Percentiles rank a stretch among this genome's conserved stretches.
Evolutionary conservation across 2,888 invertebrate species (phyloP).

Genomic region (Cheilosia impressa): DNA sequence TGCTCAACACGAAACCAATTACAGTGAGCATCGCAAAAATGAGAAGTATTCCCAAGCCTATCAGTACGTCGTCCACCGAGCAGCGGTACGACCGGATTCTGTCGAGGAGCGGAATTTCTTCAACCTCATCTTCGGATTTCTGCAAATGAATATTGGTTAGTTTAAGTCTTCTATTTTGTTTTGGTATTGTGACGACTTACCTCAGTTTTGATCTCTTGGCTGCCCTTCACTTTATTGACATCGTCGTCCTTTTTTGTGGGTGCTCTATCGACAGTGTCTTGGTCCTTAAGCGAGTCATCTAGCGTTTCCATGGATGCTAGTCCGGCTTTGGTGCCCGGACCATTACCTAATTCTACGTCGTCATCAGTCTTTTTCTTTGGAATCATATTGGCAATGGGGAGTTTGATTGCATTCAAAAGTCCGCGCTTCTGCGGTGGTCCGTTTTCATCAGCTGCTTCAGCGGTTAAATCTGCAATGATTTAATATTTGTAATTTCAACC

Average conservation of each 20-base stretch:
- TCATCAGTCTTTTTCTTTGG: constrained; percentile 84
- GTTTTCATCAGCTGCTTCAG: constrained; percentile 76
- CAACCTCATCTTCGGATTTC: constrained; percentile 80
- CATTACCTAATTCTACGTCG: constrained; percentile 84
- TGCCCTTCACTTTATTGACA: constrained; percentile 88
- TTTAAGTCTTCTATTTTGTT: neutral
- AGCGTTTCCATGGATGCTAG: constrained; percentile 93
- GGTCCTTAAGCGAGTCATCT: constrained; percentile 88
- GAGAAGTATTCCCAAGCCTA: constrained; percentile 85
- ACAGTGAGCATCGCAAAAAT: constrained; percentile 87
- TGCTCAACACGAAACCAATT: constrained; percentile 87
- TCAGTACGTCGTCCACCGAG: constrained; percentile 86
- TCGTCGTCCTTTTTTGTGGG: constrained; percentile 86
- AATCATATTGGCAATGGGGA: constrained; percentile 87
- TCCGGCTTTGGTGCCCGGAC: constrained; percentile 87
- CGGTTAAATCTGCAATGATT: constrained; percentile 47
- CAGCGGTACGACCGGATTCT: constrained; percentile 88
- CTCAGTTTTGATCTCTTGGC: constrained; percentile 83
- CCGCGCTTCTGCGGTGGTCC: constrained; percentile 83
- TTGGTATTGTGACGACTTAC: constrained; percentile 70
- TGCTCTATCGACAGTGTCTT: constrained; percentile 85
- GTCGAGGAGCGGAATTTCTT: constrained; percentile 84
- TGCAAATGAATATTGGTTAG: constrained; percentile 58
- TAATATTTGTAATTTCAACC: neutral
- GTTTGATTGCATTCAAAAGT: constrained; percentile 86